Base-by-base conservation (phyloP, 2,888 invertebrate genomes). In the Mimumesa dahlbomi region DNA sequence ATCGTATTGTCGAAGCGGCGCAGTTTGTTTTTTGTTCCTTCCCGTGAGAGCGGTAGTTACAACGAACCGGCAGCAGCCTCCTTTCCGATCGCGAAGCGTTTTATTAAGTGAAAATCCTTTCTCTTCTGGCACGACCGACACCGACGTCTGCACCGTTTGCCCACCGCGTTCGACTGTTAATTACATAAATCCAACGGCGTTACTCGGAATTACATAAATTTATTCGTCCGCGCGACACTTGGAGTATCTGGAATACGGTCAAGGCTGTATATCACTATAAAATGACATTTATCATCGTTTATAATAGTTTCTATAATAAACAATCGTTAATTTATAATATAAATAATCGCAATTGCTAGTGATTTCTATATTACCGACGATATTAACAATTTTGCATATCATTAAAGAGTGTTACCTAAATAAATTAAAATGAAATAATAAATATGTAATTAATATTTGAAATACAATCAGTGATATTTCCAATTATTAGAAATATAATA, bases 181-280 rank as follows among this genome's bases (percentile, higher is more conserved):
- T 64, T 56, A 13, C 45, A 22, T 21, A 29, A 45, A 63, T 57
- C 22, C 45, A 3, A 19, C 11, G 7, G 43, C 16, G 31, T 46
- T 43, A 38, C 42, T 45, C 34, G 52, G 34, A 50, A 68, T 68
- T 46, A 5, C 48, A 21, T 43, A 16, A 43, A 66, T 40, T 16
- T 7, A 38, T 52, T 46, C 42, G 43, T 25, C 19, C 11, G 16
- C 21, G 9, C 34, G 7, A 2, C 14, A 6, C 1, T 46, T 9
- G n/a, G 57, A 52, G n/a, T n/a, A n/a, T n/a, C 45, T 42, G 9
- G 42, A 63, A 61, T 58, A 69, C 62, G 69, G 71, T 58, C 71
- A 68, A 71, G 68, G 70, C 34, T 54, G 16, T 9, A 7, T 6
- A 6, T 38, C 43, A 25, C 19, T 36, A 58, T 66, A n/a, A n/a